phyloP scores from a whole-genome alignment of 1,140 invertebrate species.

The Trichomalopsis sarcophagae region DNA sequence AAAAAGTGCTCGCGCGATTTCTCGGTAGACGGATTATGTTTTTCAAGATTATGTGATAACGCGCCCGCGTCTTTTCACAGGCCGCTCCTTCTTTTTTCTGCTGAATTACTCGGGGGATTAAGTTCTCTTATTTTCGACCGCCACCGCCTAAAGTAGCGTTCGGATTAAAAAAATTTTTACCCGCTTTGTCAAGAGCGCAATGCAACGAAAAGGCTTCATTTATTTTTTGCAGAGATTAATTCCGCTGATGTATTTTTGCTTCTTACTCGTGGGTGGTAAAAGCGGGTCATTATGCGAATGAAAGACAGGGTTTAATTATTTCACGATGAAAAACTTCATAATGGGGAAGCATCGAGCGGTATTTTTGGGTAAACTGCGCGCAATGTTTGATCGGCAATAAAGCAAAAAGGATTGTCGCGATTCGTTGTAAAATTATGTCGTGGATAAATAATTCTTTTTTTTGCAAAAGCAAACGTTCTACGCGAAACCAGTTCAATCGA shows the following conservation, averaged over 20 bases:
- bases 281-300: too few species aligned
- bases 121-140: background rate
- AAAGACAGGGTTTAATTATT: too few species aligned
- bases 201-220: background rate
- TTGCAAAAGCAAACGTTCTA: too few species aligned
- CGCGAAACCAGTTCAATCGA: too few species aligned
- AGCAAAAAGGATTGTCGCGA: too few species aligned
- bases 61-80: background rate
- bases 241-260: background rate
- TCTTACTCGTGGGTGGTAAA: too few species aligned
- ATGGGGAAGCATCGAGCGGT: too few species aligned
- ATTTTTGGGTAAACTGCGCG: too few species aligned
- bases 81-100: background rate
- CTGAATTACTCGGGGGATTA: background rate
- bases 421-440: too few species aligned
- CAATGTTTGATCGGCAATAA: too few species aligned
- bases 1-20: conserved; percentile 15
- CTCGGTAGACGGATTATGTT: conserved; percentile 22
- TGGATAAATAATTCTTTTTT: too few species aligned
- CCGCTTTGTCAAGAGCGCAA: background rate
- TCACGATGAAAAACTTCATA: too few species aligned
- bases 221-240: background rate
- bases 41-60: conserved; percentile 6
- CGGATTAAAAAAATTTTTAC: conserved; percentile 6
- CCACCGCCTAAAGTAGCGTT: background rate